Conservation (phyloP, 2,113 vertebrate genomes). For the Accipiter virgatus region DNA sequence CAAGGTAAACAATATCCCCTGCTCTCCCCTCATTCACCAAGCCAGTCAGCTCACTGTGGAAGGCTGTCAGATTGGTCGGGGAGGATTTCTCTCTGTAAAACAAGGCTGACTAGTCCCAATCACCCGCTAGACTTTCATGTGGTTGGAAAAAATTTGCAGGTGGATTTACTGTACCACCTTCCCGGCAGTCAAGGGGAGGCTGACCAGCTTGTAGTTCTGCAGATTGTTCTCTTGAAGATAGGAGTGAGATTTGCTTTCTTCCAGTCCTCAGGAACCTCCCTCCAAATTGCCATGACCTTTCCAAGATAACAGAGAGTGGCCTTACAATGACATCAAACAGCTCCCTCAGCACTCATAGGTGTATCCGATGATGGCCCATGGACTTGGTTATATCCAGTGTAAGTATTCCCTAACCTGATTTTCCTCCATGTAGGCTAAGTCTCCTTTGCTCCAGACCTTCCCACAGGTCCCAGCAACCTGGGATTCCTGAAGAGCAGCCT, state of each 20-base stretch:
- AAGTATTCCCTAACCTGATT: neutral
- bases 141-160: neutral
- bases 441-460: neutral
- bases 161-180: neutral
- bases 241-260: neutral
- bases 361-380: rapidly evolving
- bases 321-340: neutral
- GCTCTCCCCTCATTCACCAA: neutral
- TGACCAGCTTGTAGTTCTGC: neutral
- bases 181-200: neutral
- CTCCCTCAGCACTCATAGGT: neutral
- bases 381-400: neutral
- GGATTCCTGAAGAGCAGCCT: neutral
- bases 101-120: neutral
- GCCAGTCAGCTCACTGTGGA: neutral
- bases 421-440: neutral
- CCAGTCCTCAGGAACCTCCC: neutral
- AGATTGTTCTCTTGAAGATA: neutral
- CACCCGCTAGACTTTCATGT: neutral
- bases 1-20: neutral
- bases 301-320: neutral
- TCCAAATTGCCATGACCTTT: neutral
- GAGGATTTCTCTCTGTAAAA: neutral
- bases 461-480: neutral
- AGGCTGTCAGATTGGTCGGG: neutral